Evolutionary conservation across 2,888 invertebrate genomes (phyloP), one percentile per base, ranked within the genome.

Genomic region (Ecliptopera silaceata): DNA sequence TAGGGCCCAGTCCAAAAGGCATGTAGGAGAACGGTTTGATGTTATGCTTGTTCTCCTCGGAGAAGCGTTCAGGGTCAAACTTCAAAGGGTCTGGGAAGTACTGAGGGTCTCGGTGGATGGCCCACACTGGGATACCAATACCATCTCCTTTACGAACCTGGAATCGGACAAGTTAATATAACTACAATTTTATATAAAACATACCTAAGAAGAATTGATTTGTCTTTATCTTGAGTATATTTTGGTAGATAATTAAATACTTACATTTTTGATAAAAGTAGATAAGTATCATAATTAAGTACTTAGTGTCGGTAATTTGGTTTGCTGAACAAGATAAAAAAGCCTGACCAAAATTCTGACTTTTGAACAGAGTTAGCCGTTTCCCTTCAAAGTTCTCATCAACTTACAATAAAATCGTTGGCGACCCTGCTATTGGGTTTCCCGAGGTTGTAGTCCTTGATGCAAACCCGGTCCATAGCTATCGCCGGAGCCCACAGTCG

Each of bases 401-500:
- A 32, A 75, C 84, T 79, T 71, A 86, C 86, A 45, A 82, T 78
- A 26, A 67, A 84, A 60, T 86, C 86, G 49, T 78, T 43, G 1
- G 64, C 70, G 1, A 79, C 65, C n/a, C 76, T 55, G 15, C 66
- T 61, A 31, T 83, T 82, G 0, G 84, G 75, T 61, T 71, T 84
- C 2, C 83, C 85, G 10, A 80, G 13, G 69, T 85, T 89, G 53
- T 92, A 93, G 15, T 89, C 84, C 65, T 92, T 92, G 1, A 76
- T 65, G 59, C 93, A 93, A 0, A 77, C 3, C 11, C 93, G 83
- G 59, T 93, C 93, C 0, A 84, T 68, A 0, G 71, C 63, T 0
- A 79, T 53, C 0, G 75, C 86, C 0, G 91, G 74, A 0, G 92
- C 75, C 93, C 93, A 93, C 10, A 79, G 69, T 18, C 93, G 72